Conservation (phyloP, 2,113 vertebrate species). For the Synodontis membranacea region DNA sequence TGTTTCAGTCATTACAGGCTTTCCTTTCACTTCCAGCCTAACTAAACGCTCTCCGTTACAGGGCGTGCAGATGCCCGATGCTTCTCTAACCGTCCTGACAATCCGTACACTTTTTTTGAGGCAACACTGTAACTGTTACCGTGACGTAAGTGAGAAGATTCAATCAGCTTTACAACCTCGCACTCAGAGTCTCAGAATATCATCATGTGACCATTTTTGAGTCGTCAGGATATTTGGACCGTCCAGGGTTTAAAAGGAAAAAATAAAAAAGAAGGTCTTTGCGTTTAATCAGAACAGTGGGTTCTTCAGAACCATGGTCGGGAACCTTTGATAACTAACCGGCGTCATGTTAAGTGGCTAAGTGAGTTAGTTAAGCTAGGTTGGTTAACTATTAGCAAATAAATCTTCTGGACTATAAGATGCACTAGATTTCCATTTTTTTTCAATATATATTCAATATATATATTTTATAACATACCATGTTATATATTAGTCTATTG, state of each 20-base stretch:
- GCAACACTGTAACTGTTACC: background rate
- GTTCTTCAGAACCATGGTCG: background rate
- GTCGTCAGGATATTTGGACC: background rate
- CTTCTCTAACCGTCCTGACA: background rate
- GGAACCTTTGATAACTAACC: background rate
- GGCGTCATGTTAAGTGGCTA: background rate
- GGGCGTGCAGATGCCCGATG: background rate
- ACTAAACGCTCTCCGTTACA: background rate
- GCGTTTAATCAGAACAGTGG: background rate
- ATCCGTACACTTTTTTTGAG: background rate
- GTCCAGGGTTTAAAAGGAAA: background rate
- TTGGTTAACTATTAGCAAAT: background rate
- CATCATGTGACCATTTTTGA: background rate
- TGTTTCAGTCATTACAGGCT: slow-evolving; percentile 1
- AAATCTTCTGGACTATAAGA: slow-evolving; percentile 5
- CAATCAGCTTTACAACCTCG: background rate
- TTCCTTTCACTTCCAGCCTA: background rate
- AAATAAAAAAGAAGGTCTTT: background rate
- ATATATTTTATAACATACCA: background rate
- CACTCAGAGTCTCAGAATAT: background rate
- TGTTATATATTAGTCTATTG: background rate
- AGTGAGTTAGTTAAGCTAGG: background rate
- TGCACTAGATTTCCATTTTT: background rate
- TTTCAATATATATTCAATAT: background rate
- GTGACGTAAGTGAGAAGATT: background rate